Base-by-base conservation (phyloP, 2,888 invertebrate species). In the Candidula unifasciata region DNA sequence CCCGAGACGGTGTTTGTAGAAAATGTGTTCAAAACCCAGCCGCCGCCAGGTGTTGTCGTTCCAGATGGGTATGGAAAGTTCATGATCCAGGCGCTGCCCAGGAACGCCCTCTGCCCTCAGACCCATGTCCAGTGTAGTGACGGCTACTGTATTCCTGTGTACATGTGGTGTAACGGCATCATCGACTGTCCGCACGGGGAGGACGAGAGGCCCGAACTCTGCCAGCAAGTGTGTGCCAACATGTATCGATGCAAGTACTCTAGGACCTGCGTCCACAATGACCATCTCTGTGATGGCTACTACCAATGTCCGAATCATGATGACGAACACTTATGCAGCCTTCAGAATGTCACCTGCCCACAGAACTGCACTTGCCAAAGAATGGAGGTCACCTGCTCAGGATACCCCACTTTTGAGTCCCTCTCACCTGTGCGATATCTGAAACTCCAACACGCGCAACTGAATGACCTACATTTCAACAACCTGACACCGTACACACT, bases 41-140 rank as follows among this genome's bases (percentile, higher is more conserved):
- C 27, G 0, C 86, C 86, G 5, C 86, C 86, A 1, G 86, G 82
- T 2, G 68, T 84, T 21, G 73, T 86, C 27, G n/a, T 64, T 35
- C 84, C 84, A 8, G 86, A 86, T 57, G 86, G 86, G 27, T 82
- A 84, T 80, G 86, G 86, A 0, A 84, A 86, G 52, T 84, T 86
- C 33, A 6, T 68, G 57, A 74, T 82, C 33, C 52, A 68, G 60
- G 54, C 30, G 6, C 33, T 35, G 30, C 13, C 18, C 33, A 30
- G 16, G 0, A 18, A 16, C 24, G 64, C 69, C n/a, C 21, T 10
- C 2, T 86, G 86, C 27, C 86, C 84, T 0, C 30, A 30, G 2
- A 84, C 86, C 0, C 86, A 86, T 37, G 33, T 57, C 10, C 73
- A 80, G 33, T 86, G 86, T 33, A 10, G 52, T 1, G 82, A 84